phyloP scores from a whole-genome alignment of 2,797 vertebrate species.

The Decapterus maruadsi region DNA sequence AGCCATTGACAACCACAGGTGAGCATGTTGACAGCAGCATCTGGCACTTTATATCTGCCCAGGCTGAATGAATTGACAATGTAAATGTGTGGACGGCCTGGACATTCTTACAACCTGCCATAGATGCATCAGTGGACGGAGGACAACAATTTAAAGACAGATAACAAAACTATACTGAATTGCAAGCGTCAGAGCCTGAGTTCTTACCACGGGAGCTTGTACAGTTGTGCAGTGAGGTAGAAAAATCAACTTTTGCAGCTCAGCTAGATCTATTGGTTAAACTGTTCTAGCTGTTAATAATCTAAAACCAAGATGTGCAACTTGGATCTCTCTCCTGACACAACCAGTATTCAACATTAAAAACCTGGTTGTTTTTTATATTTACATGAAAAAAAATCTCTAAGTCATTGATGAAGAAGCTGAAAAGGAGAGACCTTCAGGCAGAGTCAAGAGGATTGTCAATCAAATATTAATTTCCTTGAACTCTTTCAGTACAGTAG shows the following conservation, averaged over 20 bases:
- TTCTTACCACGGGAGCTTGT: neutral
- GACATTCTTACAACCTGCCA: constrained; percentile 1
- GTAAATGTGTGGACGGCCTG: neutral
- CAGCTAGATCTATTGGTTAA: neutral
- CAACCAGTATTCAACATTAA: neutral
- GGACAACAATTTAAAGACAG: neutral
- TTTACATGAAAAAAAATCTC: neutral
- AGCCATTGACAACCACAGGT: constrained; percentile 52
- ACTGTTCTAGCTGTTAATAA: neutral
- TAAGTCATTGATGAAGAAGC: neutral
- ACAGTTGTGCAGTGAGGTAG: neutral
- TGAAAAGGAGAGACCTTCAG: neutral
- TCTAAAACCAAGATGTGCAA: neutral
- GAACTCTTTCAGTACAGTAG: neutral
- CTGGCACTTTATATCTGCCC: constrained; percentile 37
- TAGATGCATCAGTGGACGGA: neutral
- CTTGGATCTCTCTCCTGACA: neutral
- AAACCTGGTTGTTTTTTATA: neutral
- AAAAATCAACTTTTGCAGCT: neutral
- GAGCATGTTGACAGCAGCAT: constrained; percentile 49
- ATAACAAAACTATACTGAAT: neutral
- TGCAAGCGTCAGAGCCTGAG: neutral
- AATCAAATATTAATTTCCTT: constrained; percentile 2
- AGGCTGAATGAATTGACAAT: constrained; percentile 29
- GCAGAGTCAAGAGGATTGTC: neutral